phyloP scores from a whole-genome alignment of 1,140 invertebrate species.

The Diabrotica undecimpunctata region DNA sequence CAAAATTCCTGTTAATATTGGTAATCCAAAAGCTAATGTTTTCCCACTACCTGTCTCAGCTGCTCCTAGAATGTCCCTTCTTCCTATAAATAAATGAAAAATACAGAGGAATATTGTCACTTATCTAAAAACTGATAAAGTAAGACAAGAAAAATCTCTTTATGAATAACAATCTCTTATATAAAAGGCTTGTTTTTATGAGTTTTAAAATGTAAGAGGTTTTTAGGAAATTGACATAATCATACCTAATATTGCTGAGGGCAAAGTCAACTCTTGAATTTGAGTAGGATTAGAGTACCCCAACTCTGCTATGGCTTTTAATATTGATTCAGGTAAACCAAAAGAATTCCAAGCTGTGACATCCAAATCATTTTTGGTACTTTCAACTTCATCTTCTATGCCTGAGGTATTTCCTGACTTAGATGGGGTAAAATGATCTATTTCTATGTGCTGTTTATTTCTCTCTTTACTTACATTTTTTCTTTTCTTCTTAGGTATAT shows the following conservation, averaged over 20 bases:
- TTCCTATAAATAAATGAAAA: conserved; percentile 48
- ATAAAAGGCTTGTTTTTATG: too few relatives aligned
- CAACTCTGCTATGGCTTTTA: conserved; percentile 70
- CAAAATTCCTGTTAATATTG: conserved; percentile 81
- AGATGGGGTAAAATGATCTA: conserved; percentile 23
- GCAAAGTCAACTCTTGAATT: conserved; percentile 75
- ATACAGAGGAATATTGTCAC: neutral
- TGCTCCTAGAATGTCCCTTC: conserved; percentile 87
- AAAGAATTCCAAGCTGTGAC: conserved; percentile 68
- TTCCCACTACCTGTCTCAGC: conserved; percentile 98
- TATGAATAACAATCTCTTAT: too few relatives aligned
- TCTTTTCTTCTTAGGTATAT: conserved; percentile 10
- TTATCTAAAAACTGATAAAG: conserved; percentile 15
- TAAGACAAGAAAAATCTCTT: too few relatives aligned
- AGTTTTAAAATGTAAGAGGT: neutral
- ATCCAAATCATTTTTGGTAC: conserved; percentile 37
- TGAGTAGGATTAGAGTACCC: conserved; percentile 78
- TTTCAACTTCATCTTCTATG: conserved; percentile 3
- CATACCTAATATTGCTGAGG: conserved; percentile 77
- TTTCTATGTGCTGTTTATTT: conserved; percentile 10
- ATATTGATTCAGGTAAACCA: conserved; percentile 65
- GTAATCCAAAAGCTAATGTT: conserved; percentile 94
- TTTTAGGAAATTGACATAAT: neutral
- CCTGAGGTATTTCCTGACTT: conserved; percentile 19
- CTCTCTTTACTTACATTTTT: conserved; percentile 15